Base-by-base conservation (phyloP, 1,140 invertebrate species). In the Drosophila teissieri region DNA sequence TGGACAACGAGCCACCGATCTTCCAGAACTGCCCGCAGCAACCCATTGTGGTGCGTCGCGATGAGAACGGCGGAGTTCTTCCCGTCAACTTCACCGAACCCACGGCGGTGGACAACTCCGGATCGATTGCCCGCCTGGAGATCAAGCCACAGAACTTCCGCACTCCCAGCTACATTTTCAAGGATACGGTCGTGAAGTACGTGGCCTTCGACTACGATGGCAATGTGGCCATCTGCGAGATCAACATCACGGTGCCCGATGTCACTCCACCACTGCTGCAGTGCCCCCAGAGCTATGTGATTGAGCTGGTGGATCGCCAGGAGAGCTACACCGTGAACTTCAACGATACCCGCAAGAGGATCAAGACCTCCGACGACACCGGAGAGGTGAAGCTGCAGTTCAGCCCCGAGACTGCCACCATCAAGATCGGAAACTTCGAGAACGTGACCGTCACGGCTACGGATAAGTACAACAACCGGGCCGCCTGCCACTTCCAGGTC, bases 171-270 rank as follows among this genome's bases (percentile, higher is more conserved):
- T 95, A 96, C 78, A 95, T 99, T 22, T 98, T 99, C 91, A 95
- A 98, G 85, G 97, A 98, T 68, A 97, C 96, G 64, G 96, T 98
- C 40, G 97, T 99, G 0, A 97, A 98, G 94, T 99, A 99, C 84
- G 95, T 98, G 3, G 98, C 98, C 1, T 99, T 97, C 86, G 98
- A 99, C 93, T 98, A 97, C 85, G 98, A 99, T 92, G 98, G 98
- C 74, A 99, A 99, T 90, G 97, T 98, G 22, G 98, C 98, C 24
- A 98, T 98, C 91, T 99, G 98, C 90, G 96, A 98, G 94, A 97
- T 99, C 4, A 98, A 98, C 83, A 98, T 98, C 17, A 98, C 97
- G 6, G 97, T 98, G 4, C 96, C 97, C 36, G 98, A 99, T 93
- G 96, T 98, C 51, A 98, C 97, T 3, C 98, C 98, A 40, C 98